A percentile compares a stretch with the other conserved stretches of the same genome.
phyloP scores from a whole-genome alignment of 2,888 invertebrate species.

The Polymixis flavicincta region DNA sequence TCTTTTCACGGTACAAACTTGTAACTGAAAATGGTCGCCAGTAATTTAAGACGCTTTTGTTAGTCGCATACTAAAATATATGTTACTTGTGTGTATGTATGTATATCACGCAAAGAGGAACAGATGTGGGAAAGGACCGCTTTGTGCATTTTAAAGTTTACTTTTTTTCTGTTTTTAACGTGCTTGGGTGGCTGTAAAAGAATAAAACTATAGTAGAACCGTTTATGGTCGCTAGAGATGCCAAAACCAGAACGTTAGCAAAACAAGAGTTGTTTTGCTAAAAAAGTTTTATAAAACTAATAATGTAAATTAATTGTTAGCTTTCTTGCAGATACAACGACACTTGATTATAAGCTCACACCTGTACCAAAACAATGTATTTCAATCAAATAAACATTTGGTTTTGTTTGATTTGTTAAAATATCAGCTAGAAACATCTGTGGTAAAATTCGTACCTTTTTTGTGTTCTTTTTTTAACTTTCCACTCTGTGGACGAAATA shows the following conservation, averaged over 20 bases:
- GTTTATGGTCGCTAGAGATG: neutral
- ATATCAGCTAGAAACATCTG: neutral
- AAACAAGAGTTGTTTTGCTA: neutral
- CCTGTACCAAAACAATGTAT: too few species aligned
- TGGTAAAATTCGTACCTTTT: neutral
- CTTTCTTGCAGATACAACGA: too few species aligned
- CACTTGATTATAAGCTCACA: too few species aligned
- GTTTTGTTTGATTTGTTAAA: too few species aligned
- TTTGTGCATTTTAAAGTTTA: slow-evolving; percentile 47
- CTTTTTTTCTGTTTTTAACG: slow-evolving; percentile 30
- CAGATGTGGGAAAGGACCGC: slow-evolving; percentile 41
- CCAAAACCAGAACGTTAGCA: neutral
- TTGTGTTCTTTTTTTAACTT: neutral
- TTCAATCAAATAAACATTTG: too few species aligned
- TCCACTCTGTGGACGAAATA: neutral
- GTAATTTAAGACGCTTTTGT: slow-evolving; percentile 45
- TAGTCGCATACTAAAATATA: slow-evolving; percentile 27
- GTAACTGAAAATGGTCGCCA: slow-evolving; percentile 32
- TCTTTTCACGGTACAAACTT: slow-evolving; percentile 42
- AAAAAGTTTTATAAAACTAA: too few species aligned
- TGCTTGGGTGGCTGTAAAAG: slow-evolving; percentile 17
- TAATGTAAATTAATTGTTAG: too few species aligned
- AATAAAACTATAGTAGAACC: slow-evolving; percentile 22
- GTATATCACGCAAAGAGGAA: slow-evolving; percentile 24
- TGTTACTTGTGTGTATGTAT: slow-evolving; percentile 11